phyloP scores from a whole-genome alignment of 2,113 vertebrate species.

The Fregetta grallaria region DNA sequence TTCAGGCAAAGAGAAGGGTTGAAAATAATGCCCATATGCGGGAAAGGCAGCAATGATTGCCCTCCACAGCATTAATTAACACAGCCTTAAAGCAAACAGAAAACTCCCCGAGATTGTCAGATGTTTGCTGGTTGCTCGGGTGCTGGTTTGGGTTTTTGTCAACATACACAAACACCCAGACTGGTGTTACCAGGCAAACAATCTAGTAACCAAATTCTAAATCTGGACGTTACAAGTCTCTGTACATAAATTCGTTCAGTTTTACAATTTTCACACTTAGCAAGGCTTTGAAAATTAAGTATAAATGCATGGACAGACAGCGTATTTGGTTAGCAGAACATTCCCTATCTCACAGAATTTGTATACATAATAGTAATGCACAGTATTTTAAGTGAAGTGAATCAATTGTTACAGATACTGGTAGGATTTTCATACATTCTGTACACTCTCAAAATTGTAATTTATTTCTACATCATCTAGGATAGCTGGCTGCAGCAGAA shows the following conservation, averaged over 20 bases:
- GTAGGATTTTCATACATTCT: background rate
- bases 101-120: background rate
- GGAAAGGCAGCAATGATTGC: background rate
- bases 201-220: background rate
- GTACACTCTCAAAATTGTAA: background rate
- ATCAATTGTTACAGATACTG: background rate
- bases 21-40: background rate
- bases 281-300: background rate
- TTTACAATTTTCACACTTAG: background rate
- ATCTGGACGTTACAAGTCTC: background rate
- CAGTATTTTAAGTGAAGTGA: background rate
- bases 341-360: background rate
- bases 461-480: background rate
- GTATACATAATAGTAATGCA: background rate
- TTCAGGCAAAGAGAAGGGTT: background rate
- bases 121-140: background rate
- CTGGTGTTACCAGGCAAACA: background rate
- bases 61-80: background rate
- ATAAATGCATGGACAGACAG: background rate
- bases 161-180: background rate
- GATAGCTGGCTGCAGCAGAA: background rate
- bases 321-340: background rate
- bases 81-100: slow-evolving; percentile 5
- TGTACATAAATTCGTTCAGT: background rate
- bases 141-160: background rate